Evolutionary conservation across 2,888 invertebrate genomes (phyloP), one percentile per base, ranked within the genome.

Genomic region (Lumbricus terrestris): DNA sequence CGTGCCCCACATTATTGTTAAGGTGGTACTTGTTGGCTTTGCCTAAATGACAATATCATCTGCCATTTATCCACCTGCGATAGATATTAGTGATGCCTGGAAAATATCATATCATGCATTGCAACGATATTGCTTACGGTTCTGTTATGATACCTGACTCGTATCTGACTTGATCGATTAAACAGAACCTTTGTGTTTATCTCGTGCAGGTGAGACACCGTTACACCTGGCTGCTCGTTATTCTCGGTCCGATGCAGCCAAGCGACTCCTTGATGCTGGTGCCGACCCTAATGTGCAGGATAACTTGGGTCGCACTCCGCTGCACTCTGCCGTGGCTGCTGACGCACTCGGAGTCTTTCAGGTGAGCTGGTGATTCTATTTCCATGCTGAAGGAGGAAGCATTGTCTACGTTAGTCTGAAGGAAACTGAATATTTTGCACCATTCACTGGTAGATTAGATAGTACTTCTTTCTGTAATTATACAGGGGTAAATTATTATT

Each of bases 241-340:
- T 95, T 98, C 98, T 0, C 96, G 99, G 42, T 97, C 98, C 0
- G 99, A 99, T 95, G 98, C 98, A 0, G 98, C 98, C 0, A 98
- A 98, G 94, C 96, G 97, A 29, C 96, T 98, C 0, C 95, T 98
- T 69, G 98, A 98, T 94, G 97, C 97, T 0, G 98, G 98, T 0
- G 98, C 98, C 0, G 98, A 99, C 94, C 98, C 98, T 3, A 99
- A 99, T 94, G 97, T 97, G 0, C 97, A 97, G 94, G 99, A 99
- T 95, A 97, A 97, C 94, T 98, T 98, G 0, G 99, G 99, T 0
- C 96, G 98, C 34, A 98, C 98, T 0, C 98, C 99, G 0, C 95
- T 99, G 3, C 99, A 99, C 95, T 97, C 98, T 0, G 98, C 98
- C 0, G 98, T 99, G 0, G 98, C 98, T 0, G 98, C 98, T 0